Evolutionary conservation across 2,888 invertebrate genomes (phyloP).

Genomic region (Hydrotaea diabolus): DNA sequence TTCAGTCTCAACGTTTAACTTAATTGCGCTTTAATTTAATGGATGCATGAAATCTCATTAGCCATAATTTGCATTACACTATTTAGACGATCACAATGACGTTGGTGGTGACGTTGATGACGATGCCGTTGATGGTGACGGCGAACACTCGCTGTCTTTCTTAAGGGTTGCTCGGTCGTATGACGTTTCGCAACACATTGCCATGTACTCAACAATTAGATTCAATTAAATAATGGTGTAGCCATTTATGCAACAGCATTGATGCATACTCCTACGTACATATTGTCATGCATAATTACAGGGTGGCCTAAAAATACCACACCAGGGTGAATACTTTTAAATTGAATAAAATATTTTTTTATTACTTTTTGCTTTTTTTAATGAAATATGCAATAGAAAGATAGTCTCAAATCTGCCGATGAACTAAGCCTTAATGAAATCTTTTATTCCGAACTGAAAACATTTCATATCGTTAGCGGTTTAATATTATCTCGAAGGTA

Average conservation of each 20-base stretch:
- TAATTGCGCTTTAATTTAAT: constrained; percentile 25
- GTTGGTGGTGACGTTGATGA: neutral
- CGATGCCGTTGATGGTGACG: neutral
- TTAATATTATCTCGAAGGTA: no score
- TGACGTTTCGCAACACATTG: constrained; percentile 23
- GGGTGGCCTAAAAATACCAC: no score
- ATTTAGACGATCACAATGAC: constrained; percentile 28
- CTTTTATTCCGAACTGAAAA: no score
- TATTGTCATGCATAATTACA: no score
- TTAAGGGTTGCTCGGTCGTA: neutral
- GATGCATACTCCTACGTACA: no score
- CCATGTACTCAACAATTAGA: constrained; percentile 73
- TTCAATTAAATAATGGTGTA: constrained; percentile 78
- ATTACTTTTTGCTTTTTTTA: no score
- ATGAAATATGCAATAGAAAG: no score
- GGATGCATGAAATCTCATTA: constrained; percentile 57
- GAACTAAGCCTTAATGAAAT: no score
- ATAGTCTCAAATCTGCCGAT: no score
- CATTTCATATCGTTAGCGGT: no score
- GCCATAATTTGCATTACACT: constrained; percentile 59
- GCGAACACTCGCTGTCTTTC: constrained; percentile 1
- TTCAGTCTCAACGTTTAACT: constrained; percentile 19
- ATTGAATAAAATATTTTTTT: no score
- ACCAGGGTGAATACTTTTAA: no score
- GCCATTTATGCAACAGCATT: constrained; percentile 70